Evolutionary conservation across 2,888 invertebrate genomes (phyloP), one percentile per base, ranked within the genome.

Genomic region (Seira musarum): DNA sequence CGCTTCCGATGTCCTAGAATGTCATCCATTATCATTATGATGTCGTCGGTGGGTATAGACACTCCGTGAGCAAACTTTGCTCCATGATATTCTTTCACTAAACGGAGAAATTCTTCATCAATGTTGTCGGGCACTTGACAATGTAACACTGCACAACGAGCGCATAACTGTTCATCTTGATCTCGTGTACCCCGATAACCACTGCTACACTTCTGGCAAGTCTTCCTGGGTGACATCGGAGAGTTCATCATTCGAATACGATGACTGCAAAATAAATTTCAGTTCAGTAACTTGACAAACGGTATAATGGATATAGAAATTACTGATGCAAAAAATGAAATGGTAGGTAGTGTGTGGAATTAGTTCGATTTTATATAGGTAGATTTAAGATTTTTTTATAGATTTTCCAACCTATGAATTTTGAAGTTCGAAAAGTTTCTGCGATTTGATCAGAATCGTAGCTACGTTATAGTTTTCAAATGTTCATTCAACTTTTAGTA

Each of bases 71-170:
- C 17, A 17, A 71, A n/a, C 0, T 53, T 35, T 5, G 65, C 2
- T 13, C 75, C 75, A 22, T 75, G 61, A 3, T 57, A 57, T n/a
- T 57, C 57, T 24, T 46, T 80, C 68, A 60, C 66, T 21, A 80
- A 24, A 49, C 71, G 57, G 15, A 73, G 22, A 67, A 80, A 80
- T 15, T 75, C 61, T 17, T 80, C 74, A 15, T 80, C 75, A 3
- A 35, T 75, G 24, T 75, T 70, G 0, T 70, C 75, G 5, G 74
- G 74, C 17, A 80, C 75, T 2, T 75, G 49, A 35, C 80, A 80
- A 2, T 63, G 49, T 3, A 53, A 60, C 40, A 80, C 80, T 40
- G 53, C 64, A 49, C 80, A 80, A 53, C 63, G 70, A 24, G 80
- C 75, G 65, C 80, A 80, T 17, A 25, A 40, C 30, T 61, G 30